Evolutionary conservation across 2,797 vertebrate species (phyloP), one percentile per base, ranked within the genome.

Genomic region (Pygocentrus nattereri): DNA sequence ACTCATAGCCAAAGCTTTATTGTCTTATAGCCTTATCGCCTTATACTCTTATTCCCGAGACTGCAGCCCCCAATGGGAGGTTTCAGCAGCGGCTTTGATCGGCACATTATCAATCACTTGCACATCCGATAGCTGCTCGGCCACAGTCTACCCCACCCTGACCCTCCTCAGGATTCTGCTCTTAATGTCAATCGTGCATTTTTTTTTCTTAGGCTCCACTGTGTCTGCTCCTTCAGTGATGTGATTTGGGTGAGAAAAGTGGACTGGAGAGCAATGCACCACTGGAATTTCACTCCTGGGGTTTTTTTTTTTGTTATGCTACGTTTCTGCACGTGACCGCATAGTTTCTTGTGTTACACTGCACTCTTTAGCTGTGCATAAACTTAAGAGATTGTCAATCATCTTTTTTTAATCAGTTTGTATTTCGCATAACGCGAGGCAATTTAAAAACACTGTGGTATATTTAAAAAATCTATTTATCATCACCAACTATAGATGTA

Each of bases 171-270:
- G 90, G 90, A 92, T 93, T 94, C 93, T 94, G 94, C 94, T 95
- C 94, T 95, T 94, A 95, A 95, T 91, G 95, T 95, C 95, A 95
- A 93, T 95, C 92, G 90, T 91, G 91, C 92, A 94, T 95, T 82
- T 95, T 94, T n/a, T 95, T 44, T 30, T 27, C 62, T 41, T 92
- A 85, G 95, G 96, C 96, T 96, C 95, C 95, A 92, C 91, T 86
- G 91, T 95, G 95, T 97, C 96, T 96, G 93, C 93, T 89, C 69
- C 85, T 92, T 90, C 93, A 61, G 61, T 72, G 78, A 76, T 83
- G 84, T 77, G 78, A 76, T 84, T 83, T 75, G 70, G 69, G 69
- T 65, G 31, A 80, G 67, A 74, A 77, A 77, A 82, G 74, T 52
- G 59, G 68, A 74, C 79, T 41, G 69, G 34, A 44, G n/a, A 19